Conservation (phyloP, 53 echinoderm and acorn worm genomes). For the Glandiceps talaboti region DNA sequence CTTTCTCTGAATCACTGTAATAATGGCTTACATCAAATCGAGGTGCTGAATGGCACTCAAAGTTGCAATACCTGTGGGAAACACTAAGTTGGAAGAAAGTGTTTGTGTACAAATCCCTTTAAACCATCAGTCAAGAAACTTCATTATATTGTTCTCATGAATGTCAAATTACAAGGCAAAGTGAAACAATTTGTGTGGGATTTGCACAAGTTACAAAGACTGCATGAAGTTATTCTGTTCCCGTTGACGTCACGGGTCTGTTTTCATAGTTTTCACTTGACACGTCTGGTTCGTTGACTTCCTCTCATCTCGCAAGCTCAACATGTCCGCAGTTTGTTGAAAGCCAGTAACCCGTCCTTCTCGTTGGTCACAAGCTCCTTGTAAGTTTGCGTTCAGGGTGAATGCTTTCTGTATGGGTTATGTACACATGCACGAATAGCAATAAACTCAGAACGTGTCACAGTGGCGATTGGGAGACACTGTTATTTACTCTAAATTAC, state of each 20-base stretch:
- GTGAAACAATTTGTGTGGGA: not conserved
- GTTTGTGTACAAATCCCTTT: too few relatives aligned
- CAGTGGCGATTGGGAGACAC: too few relatives aligned
- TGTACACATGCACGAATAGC: not conserved
- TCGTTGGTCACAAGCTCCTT: not conserved
- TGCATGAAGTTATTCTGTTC: too few relatives aligned
- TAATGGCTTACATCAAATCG: too few relatives aligned
- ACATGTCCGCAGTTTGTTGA: not conserved
- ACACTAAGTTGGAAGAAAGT: too few relatives aligned
- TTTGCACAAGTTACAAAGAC: not conserved
- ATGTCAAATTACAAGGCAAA: not conserved
- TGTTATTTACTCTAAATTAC: too few relatives aligned
- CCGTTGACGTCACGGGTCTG: not conserved
- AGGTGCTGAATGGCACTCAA: too few relatives aligned
- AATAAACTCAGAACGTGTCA: not conserved
- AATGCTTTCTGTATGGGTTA: not conserved
- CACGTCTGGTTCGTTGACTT: slow-evolving; percentile 1
- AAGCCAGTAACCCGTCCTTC: not conserved
- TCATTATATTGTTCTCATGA: too few relatives aligned
- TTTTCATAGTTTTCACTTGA: not conserved
- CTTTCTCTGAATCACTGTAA: too few relatives aligned
- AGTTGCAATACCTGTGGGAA: too few relatives aligned
- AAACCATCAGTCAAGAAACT: too few relatives aligned
- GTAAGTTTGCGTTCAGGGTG: not conserved
- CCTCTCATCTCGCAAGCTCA: not conserved